Evolutionary conservation across 2,113 vertebrate genomes (phyloP).

Genomic region (Scomber japonicus): DNA sequence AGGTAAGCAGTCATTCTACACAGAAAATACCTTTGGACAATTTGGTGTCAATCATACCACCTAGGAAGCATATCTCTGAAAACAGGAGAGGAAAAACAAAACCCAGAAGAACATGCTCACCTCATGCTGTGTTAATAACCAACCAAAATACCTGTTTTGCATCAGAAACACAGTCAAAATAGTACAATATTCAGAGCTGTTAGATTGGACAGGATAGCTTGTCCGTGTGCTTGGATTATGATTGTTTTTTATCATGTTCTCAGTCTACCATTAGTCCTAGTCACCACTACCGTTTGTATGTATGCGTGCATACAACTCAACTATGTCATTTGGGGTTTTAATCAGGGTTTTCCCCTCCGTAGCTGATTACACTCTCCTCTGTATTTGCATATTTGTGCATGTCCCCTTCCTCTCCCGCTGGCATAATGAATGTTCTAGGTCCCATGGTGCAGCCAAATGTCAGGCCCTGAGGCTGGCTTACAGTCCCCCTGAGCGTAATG

Average conservation of each 20-base stretch:
- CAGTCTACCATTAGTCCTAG: background rate
- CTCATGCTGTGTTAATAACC: background rate
- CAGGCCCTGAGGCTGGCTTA: slow-evolving; percentile 47
- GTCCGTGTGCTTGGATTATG: background rate
- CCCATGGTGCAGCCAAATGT: slow-evolving; percentile 62
- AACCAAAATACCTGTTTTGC: background rate
- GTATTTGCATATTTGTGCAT: slow-evolving; percentile 49
- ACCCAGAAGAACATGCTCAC: background rate
- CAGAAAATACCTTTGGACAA: slow-evolving; percentile 15
- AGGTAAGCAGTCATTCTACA: background rate
- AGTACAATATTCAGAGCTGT: background rate
- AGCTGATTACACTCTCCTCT: slow-evolving; percentile 1
- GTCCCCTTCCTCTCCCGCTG: slow-evolving; percentile 19
- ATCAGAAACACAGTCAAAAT: background rate
- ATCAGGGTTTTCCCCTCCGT: slow-evolving; percentile 2
- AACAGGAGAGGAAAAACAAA: background rate
- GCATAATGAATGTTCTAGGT: slow-evolving; percentile 49
- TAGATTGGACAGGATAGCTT: background rate
- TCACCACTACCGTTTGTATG: background rate
- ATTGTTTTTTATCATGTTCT: background rate
- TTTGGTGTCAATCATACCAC: slow-evolving; percentile 12
- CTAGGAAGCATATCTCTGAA: background rate
- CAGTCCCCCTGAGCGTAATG: slow-evolving; percentile 42
- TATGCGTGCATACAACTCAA: background rate
- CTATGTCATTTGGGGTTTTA: slow-evolving; percentile 11